phyloP scores from a whole-genome alignment of 2,888 invertebrate genomes.

The Lamproptera curius region DNA sequence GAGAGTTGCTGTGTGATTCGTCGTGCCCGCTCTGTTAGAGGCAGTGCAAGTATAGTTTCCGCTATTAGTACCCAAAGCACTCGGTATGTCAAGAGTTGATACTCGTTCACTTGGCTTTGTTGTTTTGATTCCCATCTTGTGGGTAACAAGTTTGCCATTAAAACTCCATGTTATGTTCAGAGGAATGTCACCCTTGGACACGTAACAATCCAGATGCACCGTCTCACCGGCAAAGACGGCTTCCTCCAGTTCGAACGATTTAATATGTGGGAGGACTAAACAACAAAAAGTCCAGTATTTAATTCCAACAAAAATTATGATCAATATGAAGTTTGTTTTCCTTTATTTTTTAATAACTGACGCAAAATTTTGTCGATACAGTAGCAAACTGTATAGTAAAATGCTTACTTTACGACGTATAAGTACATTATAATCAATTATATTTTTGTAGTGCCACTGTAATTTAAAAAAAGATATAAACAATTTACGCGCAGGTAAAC shows the following conservation, averaged over 20 bases:
- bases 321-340: too few relatives aligned
- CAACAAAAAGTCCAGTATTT: constrained; percentile 23
- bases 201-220: constrained; percentile 81
- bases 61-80: constrained; percentile 82
- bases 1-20: constrained; percentile 82
- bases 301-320: too few relatives aligned
- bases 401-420: too few relatives aligned
- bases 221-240: constrained; percentile 80
- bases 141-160: constrained; percentile 74
- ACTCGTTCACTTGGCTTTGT: constrained; percentile 81
- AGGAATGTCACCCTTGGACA: constrained; percentile 86
- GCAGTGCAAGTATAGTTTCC: constrained; percentile 89
- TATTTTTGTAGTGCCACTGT: too few relatives aligned
- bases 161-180: constrained; percentile 85
- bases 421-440: too few relatives aligned
- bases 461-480: too few relatives aligned
- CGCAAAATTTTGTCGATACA: too few relatives aligned
- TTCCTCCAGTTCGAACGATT: constrained; percentile 79
- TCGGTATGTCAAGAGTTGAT: constrained; percentile 82
- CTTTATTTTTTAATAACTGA: too few relatives aligned
- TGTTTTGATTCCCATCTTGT: constrained; percentile 58
- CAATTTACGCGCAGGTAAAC: too few relatives aligned
- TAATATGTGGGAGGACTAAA: constrained; percentile 81
- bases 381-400: too few relatives aligned
- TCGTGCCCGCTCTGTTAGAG: constrained; percentile 82